A percentile compares a stretch with the other conserved stretches of the same genome.
Conservation (phyloP, 2,888 invertebrate genomes). For the Sepioteuthis lessoniana region DNA sequence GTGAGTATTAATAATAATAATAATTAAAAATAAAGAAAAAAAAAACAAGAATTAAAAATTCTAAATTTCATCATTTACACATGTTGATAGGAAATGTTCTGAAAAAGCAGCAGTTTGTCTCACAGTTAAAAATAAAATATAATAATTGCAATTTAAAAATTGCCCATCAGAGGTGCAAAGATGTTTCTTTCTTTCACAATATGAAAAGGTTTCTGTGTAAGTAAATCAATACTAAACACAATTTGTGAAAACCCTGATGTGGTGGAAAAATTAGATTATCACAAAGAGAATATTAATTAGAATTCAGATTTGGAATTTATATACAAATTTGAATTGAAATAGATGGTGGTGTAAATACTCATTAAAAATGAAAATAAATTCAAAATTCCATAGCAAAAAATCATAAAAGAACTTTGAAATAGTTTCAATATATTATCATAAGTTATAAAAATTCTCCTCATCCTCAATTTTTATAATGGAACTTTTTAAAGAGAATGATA, state of each 20-base stretch:
- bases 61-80: background rate
- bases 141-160: background rate
- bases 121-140: background rate
- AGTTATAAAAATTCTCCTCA: too few species aligned
- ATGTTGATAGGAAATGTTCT: background rate
- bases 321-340: too few species aligned
- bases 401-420: too few species aligned
- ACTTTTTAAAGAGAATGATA: too few species aligned
- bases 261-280: background rate
- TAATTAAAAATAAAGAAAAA: too few species aligned
- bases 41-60: background rate
- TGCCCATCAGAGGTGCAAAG: slow-evolving; percentile 6
- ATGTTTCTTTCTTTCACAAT: background rate
- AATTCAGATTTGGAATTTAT: too few species aligned
- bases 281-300: background rate
- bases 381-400: too few species aligned
- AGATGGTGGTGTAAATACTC: too few species aligned
- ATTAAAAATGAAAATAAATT: too few species aligned
- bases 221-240: background rate
- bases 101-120: slow-evolving; percentile 3
- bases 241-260: background rate
- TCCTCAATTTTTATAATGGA: too few species aligned
- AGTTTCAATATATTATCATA: too few species aligned
- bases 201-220: background rate
- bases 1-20: too few species aligned